Evolutionary conservation across 2,797 vertebrate genomes (phyloP).

Genomic region (Sciurus vulgaris): DNA sequence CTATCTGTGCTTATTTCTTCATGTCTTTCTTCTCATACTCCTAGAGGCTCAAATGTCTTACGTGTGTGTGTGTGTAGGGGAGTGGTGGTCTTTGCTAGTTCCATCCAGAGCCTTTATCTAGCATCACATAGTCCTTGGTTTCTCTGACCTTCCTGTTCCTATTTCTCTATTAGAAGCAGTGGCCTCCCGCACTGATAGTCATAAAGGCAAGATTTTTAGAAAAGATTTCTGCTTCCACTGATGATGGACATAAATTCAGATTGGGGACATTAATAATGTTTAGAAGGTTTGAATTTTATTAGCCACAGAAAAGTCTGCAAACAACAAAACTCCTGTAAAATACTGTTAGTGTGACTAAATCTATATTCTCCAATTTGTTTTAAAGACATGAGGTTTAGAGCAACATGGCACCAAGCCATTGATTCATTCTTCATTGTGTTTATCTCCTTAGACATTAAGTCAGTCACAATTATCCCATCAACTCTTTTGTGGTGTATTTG

Average conservation of each 20-base stretch:
- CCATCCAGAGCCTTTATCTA: neutral
- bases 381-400: slow-evolving; percentile 48
- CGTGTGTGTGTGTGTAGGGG: neutral
- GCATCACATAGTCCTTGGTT: neutral
- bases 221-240: neutral
- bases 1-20: neutral
- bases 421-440: slow-evolving; percentile 8
- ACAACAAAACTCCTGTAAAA: neutral
- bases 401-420: neutral
- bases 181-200: neutral
- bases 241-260: neutral
- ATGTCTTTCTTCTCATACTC: neutral
- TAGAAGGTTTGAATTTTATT: neutral
- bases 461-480: neutral
- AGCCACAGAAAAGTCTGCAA: neutral
- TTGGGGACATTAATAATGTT: neutral
- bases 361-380: slow-evolving; percentile 20
- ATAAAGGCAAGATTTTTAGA: neutral
- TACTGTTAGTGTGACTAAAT: neutral
- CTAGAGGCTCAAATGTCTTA: neutral
- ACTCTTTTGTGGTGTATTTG: neutral
- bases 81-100: neutral
- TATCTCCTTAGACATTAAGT: neutral
- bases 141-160: neutral
- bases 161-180: neutral